Base-by-base conservation (phyloP, 2,113 vertebrate species). In the Scortum barcoo region DNA sequence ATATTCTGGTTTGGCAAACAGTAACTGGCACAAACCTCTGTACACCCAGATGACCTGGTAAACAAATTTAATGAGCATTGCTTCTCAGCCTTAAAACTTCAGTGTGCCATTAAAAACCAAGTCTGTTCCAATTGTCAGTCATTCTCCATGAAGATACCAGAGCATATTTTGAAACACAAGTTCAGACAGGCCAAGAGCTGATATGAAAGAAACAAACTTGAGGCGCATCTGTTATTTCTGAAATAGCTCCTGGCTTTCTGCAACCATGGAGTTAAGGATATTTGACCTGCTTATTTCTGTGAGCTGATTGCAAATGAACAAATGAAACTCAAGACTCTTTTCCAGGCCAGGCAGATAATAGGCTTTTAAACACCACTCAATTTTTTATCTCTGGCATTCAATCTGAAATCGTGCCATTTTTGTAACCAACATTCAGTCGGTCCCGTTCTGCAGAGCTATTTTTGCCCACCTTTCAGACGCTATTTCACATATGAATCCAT, bases 11-110 rank as follows among this genome's bases (percentile, higher is more conserved):
- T 51, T 38, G 24, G 24, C 33, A 63, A 46, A 58, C 9, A 36
- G 3, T 38, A 28, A 60, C 13, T 22, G 17, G 13, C 50, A 76
- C 28, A 42, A 78, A 40, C 60, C 30, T 60, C 61, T 33, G 22
- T 60, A 20, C 48, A 50, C 56, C 26, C 24, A 5, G n/a, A 8
- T 68, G 63, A 86, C 75, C 67, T 10, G 42, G 22, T 61, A 65
- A 80, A 73, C 61, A 62, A 8, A 70, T 70, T 71, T 67, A 80
- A 84, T 67, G 24, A 71, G 53, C 67, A 26, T n/a, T 12, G 22
- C 12, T 44, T 80, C 33, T 77, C 33, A 48, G 33, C 24, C n/a
- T 56, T 19, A 2, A 83, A 66, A 65, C 20, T 54, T 44, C 44
- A 71, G 13, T 48, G 16, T 61, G n/a, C 42, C 0, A 4, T 2